Percentiles rank a stretch among this genome's conserved stretches.
These are phyloP conservation scores for Trichonephila clavipes DNA, from an alignment of 1,140 invertebrate species.

Conservation along the genomic window DNA sequence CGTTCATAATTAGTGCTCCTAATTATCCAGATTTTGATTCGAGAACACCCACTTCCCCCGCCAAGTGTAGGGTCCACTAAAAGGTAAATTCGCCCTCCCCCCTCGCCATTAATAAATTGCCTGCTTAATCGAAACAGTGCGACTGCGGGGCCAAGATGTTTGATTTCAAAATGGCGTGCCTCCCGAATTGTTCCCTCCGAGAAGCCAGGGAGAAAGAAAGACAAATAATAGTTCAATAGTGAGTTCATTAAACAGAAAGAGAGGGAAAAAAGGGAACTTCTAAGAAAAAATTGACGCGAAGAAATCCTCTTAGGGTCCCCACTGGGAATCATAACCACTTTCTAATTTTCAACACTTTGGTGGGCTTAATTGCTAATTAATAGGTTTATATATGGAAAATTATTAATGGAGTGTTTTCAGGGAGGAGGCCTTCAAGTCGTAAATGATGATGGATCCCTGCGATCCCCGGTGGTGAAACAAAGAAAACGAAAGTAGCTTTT, in stretches of 20 bases:
- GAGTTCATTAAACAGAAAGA: not conserved
- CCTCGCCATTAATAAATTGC: not conserved
- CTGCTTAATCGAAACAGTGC: slow-evolving; percentile 19
- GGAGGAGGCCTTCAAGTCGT: not conserved
- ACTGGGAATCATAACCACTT: not conserved
- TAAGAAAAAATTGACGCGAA: not conserved
- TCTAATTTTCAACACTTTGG: not conserved
- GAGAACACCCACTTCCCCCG: not conserved
- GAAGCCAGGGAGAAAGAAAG: not conserved
- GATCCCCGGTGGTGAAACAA: no score
- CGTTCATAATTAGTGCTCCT: slow-evolving; percentile 26
- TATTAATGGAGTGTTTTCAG: not conserved
- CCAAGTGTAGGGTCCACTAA: not conserved
- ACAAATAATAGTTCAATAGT: not conserved
- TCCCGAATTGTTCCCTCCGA: not conserved
- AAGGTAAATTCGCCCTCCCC: not conserved
- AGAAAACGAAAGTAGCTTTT: no score
- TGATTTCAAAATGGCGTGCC: slow-evolving; percentile 27
- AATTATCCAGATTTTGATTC: slow-evolving; percentile 38
- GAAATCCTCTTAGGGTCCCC: not conserved
- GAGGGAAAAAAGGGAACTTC: not conserved
- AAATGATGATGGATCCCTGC: no score
- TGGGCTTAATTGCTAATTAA: not conserved
- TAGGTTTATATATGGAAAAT: not conserved
- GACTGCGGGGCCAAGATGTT: not conserved